phyloP scores from a whole-genome alignment of 2,888 invertebrate species.

The Calephelis perditalis region DNA sequence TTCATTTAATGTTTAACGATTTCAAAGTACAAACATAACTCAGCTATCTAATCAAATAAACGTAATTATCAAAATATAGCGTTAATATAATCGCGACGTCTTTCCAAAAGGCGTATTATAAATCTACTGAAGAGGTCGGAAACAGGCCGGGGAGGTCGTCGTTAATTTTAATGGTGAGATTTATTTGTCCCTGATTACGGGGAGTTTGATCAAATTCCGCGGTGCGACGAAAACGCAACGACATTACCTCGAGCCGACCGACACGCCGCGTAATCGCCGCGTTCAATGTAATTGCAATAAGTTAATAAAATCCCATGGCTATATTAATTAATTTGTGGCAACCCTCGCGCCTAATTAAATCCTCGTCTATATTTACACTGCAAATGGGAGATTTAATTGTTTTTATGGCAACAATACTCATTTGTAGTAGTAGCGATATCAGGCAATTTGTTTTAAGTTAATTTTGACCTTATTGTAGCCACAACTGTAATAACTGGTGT shows the following conservation, averaged over 20 bases:
- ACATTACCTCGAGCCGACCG: slow-evolving; percentile 44
- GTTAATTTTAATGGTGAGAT: slow-evolving; percentile 68
- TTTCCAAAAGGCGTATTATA: slow-evolving; percentile 60
- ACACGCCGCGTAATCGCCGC: slow-evolving; percentile 51
- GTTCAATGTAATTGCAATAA: slow-evolving; percentile 72
- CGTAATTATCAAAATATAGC: slow-evolving; percentile 3
- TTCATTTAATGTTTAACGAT: too few species aligned
- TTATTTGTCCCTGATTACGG: slow-evolving; percentile 65
- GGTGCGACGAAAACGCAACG: slow-evolving; percentile 43
- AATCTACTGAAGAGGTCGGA: slow-evolving; percentile 65
- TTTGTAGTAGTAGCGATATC: slow-evolving; percentile 5
- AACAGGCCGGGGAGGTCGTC: slow-evolving; percentile 49
- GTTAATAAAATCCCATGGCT: slow-evolving; percentile 64
- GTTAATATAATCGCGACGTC: slow-evolving; percentile 39
- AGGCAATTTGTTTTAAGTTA: slow-evolving; percentile 19
- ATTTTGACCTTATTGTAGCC: too few species aligned
- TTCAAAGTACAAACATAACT: background rate
- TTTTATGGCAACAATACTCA: slow-evolving; percentile 13
- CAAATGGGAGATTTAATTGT: slow-evolving; percentile 26
- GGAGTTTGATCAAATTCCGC: slow-evolving; percentile 62
- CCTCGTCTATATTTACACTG: slow-evolving; percentile 46
- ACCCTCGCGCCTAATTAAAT: slow-evolving; percentile 62
- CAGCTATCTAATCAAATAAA: slow-evolving; percentile 10
- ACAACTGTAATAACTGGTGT: too few species aligned
- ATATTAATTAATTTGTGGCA: slow-evolving; percentile 69